Conservation (phyloP, 92 coral and sea anemone species). For the Porites rus region DNA sequence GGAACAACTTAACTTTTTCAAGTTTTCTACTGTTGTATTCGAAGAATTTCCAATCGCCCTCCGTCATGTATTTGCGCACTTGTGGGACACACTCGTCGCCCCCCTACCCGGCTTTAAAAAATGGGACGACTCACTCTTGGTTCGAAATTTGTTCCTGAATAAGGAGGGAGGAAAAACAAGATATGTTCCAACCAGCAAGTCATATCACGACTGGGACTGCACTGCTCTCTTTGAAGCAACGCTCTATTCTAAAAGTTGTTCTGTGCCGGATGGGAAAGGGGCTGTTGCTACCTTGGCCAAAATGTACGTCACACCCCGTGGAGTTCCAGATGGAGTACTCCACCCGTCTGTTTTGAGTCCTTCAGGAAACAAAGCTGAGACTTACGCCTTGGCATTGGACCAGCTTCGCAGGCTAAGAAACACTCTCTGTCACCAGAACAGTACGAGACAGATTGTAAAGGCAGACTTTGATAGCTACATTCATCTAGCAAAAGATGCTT, state of each 20-base stretch:
- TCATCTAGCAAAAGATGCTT: constrained; percentile 18
- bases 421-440: constrained; percentile 28
- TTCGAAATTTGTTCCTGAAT: not conserved
- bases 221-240: constrained; percentile 42
- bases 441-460: constrained; percentile 31
- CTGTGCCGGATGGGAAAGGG: constrained; percentile 6
- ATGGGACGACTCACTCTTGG: constrained; percentile 25
- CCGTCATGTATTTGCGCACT: not conserved
- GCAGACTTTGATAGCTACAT: constrained; percentile 36
- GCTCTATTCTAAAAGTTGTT: not conserved
- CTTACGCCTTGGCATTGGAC: constrained; percentile 48
- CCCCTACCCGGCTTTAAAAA: not conserved
- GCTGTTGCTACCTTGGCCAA: not conserved
- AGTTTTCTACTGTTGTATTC: constrained; percentile 19
- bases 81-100: constrained; percentile 27
- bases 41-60: not conserved
- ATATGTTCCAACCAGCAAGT: not conserved
- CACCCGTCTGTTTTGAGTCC: constrained; percentile 41
- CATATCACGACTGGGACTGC: not conserved
- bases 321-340: constrained; percentile 21
- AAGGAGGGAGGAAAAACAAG: constrained; percentile 40
- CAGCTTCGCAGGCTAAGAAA: constrained; percentile 59
- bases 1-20: not conserved
- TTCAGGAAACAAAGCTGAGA: constrained; percentile 26
- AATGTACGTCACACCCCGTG: constrained; percentile 40